A percentile compares a stretch with the other conserved stretches of the same genome.
phyloP scores from a whole-genome alignment of 2,797 vertebrate species.

The Neoniphon sammara region DNA sequence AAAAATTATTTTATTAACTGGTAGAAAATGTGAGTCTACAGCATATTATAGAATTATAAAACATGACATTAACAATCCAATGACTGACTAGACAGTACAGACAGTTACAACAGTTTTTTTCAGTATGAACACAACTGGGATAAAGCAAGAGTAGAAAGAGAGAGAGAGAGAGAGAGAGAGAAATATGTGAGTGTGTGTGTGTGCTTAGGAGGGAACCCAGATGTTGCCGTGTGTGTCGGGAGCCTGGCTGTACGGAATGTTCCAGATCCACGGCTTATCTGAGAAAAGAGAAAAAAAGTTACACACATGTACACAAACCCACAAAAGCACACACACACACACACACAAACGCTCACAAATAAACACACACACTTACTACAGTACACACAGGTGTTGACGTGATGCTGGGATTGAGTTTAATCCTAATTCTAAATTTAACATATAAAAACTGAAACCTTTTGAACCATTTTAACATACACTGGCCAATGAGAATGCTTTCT shows the following conservation, averaged over 20 bases:
- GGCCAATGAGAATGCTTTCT: too few species aligned
- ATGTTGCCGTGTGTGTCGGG: slow-evolving; percentile 95
- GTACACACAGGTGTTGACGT: not conserved
- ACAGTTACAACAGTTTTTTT: slow-evolving; percentile 23
- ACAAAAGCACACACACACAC: not conserved
- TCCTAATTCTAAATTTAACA: too few species aligned
- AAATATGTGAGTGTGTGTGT: not conserved
- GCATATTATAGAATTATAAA: slow-evolving; percentile 54
- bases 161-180: not conserved
- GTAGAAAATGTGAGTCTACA: slow-evolving; percentile 40
- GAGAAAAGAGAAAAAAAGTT: slow-evolving; percentile 49
- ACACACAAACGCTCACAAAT: not conserved
- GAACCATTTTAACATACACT: too few species aligned
- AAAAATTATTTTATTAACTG: slow-evolving; percentile 43
- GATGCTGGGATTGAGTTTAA: too few species aligned
- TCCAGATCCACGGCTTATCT: slow-evolving; percentile 99
- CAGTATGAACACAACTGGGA: not conserved
- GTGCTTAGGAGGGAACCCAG: slow-evolving; percentile 90
- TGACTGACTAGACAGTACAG: slow-evolving; percentile 16
- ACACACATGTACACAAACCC: too few species aligned
- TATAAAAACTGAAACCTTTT: too few species aligned
- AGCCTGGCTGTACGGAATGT: slow-evolving; percentile 90
- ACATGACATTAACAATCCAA: slow-evolving; percentile 37
- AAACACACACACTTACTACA: not conserved
- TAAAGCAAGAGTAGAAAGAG: not conserved